Conservation (phyloP, 1,140 invertebrate genomes). For the Pollicipes pollicipes region DNA sequence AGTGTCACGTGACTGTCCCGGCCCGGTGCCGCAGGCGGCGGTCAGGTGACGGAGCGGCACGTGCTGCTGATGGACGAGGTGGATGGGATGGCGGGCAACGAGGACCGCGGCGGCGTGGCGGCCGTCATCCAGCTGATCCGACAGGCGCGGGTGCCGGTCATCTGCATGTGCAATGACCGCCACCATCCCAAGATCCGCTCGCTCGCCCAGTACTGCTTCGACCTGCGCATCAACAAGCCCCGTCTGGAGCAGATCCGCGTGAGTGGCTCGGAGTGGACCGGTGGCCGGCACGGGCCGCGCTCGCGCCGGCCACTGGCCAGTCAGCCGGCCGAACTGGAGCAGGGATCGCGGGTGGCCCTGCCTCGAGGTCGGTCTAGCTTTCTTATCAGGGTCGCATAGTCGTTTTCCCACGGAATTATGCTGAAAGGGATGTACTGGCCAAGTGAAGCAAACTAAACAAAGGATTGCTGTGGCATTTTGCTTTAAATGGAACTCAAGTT, state of each 20-base stretch:
- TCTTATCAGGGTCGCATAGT: too few species aligned
- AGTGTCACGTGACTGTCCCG: conserved; percentile 78
- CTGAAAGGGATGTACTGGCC: too few species aligned
- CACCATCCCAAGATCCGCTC: conserved; percentile 85
- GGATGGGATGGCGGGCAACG: conserved; percentile 98
- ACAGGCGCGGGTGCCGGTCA: conserved; percentile 69
- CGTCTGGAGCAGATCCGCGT: conserved; percentile 78
- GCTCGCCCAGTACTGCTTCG: conserved; percentile 85
- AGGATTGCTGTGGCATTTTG: too few species aligned
- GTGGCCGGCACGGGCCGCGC: too few species aligned
- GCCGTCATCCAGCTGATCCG: conserved; percentile 91
- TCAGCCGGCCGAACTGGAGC: too few species aligned
- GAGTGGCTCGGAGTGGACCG: too few species aligned
- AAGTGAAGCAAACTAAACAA: too few species aligned
- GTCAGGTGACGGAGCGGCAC: conserved; percentile 39
- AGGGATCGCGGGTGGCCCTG: too few species aligned
- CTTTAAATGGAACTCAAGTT: too few species aligned
- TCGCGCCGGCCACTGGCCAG: too few species aligned
- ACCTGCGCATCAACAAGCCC: conserved; percentile 57
- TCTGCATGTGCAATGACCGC: conserved; percentile 98
- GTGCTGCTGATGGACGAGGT: conserved; percentile 99
- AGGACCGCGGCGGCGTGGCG: conserved; percentile 89
- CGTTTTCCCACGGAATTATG: too few species aligned
- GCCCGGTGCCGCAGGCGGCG: neutral
- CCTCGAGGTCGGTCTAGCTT: too few species aligned